Base-by-base conservation (phyloP, 37 sponge, comb jelly and placozoan genomes). In the Mnemiopsis leidyi region DNA sequence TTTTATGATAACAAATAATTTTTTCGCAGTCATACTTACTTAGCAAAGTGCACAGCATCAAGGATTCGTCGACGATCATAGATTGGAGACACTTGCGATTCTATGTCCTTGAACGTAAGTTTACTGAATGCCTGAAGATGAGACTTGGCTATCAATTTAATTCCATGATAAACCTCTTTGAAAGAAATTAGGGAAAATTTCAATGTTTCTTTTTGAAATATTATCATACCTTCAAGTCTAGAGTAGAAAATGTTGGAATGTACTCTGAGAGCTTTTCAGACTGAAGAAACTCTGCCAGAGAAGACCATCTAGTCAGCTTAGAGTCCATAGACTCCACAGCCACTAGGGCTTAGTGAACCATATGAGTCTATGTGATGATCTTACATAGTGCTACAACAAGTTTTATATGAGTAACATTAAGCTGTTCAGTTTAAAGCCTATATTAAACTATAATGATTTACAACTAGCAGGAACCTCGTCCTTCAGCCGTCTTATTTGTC, bases 221-320 rank as follows among this genome's bases (percentile, higher is more conserved):
- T 9, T 35, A 7, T 9, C 82, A 18, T n/a, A 85, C 90, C 90
- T 85, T 85, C 39, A 85, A 23, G 48, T 85, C 90, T n/a, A 85
- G 90, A 40, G 90, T 85, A 39, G 90, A 85, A 23, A 85, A 85
- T 23, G 90, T 85, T 0, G 90, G 90, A 85, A 85, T 85, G 29
- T 85, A 85, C 26, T 85, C 90, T 36, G 90, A 85, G 25, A 85
- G 90, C 24, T 33, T 28, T 37, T 85, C 90, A 28, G 90, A 38
- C 48, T 85, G 90, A 25, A 85, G 90, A 39, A 85, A 85, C 90
- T 85, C 90, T 40, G 90, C 90, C 30, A 85, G 90, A 18, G 90
- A 40, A 3, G 90, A 40, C 90, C 90, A 85, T 85, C 16, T 85
- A 36, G 90, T 77, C 32, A 32, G 79, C 79, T 77, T 77, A 31